A percentile compares a stretch with the other conserved stretches of the same genome.
Evolutionary conservation across 2,797 vertebrate species (phyloP).

Genomic region (Alfaro cultratus): DNA sequence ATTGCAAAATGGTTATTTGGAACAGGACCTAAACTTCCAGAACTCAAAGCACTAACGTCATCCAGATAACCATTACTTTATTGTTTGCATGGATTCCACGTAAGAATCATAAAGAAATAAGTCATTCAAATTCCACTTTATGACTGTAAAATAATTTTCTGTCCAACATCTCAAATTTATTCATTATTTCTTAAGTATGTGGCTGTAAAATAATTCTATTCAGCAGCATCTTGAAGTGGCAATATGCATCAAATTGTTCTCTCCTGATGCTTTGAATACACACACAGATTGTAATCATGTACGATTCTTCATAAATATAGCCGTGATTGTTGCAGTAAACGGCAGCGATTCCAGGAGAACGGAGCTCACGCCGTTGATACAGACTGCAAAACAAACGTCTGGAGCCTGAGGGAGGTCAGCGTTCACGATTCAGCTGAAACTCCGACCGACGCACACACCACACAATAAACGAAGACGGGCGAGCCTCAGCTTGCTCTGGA

Average conservation of each 20-base stretch:
- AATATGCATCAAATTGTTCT: conserved; percentile 7
- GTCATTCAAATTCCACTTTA: not conserved
- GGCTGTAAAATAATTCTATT: conserved; percentile 43
- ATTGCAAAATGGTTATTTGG: no score
- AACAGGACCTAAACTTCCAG: not conserved
- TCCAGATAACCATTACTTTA: not conserved
- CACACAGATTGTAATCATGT: conserved; percentile 32
- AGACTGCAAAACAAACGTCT: not conserved
- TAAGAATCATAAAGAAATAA: no score
- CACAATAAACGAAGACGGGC: conserved; percentile 13
- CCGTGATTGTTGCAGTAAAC: conserved; percentile 33
- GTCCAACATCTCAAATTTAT: conserved; percentile 51
- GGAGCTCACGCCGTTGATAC: conserved; percentile 25
- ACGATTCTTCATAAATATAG: conserved; percentile 9
- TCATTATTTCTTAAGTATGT: conserved; percentile 56
- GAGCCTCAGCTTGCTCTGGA: conserved; percentile 49
- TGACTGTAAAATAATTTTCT: not conserved
- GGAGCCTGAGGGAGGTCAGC: not conserved
- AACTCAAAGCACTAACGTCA: not conserved
- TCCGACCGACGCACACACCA: conserved; percentile 22
- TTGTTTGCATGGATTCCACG: not conserved
- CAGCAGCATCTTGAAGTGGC: conserved; percentile 37
- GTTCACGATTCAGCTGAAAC: conserved; percentile 26
- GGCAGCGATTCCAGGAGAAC: conserved; percentile 15
- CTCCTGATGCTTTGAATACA: conserved; percentile 13